phyloP scores from a whole-genome alignment of 1,140 invertebrate species.

The Saccostrea glomerata region DNA sequence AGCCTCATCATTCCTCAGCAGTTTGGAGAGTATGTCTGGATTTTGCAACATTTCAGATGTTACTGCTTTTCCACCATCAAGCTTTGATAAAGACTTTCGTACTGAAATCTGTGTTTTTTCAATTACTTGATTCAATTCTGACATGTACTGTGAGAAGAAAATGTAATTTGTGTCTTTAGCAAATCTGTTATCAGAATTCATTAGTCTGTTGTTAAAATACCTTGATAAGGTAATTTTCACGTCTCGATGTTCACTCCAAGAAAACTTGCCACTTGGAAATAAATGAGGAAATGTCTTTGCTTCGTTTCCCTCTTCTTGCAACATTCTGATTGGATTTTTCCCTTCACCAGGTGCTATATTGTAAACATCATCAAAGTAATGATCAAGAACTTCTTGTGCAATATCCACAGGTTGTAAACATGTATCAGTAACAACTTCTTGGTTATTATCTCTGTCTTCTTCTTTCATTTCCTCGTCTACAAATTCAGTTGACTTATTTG shows the following conservation, averaged over 20 bases:
- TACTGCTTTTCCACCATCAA: slow-evolving; percentile 7
- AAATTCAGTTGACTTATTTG: too few species aligned
- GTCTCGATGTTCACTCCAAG: slow-evolving; percentile 34
- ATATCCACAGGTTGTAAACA: too few species aligned
- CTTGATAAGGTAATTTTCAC: background rate
- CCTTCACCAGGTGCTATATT: too few species aligned
- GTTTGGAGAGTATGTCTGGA: slow-evolving; percentile 17
- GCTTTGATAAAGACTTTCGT: too few species aligned
- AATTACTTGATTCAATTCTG: slow-evolving; percentile 1
- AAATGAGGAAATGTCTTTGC: slow-evolving; percentile 41
- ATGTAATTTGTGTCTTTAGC: slow-evolving; percentile 43
- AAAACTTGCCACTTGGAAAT: slow-evolving; percentile 41
- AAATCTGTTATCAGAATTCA: slow-evolving; percentile 47
- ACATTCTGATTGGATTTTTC: slow-evolving; percentile 13
- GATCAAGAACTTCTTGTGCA: too few species aligned
- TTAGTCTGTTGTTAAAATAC: too few species aligned
- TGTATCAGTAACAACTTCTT: background rate
- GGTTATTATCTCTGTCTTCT: too few species aligned
- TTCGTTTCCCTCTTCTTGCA: slow-evolving; percentile 41
- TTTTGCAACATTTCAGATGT: slow-evolving; percentile 36
- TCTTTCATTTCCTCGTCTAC: too few species aligned
- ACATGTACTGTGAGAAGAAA: slow-evolving; percentile 47
- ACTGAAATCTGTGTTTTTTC: too few species aligned
- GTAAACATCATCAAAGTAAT: too few species aligned
- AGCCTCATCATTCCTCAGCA: slow-evolving; percentile 55